Base-by-base conservation (phyloP, 2,113 vertebrate species). In the Mola mola region DNA sequence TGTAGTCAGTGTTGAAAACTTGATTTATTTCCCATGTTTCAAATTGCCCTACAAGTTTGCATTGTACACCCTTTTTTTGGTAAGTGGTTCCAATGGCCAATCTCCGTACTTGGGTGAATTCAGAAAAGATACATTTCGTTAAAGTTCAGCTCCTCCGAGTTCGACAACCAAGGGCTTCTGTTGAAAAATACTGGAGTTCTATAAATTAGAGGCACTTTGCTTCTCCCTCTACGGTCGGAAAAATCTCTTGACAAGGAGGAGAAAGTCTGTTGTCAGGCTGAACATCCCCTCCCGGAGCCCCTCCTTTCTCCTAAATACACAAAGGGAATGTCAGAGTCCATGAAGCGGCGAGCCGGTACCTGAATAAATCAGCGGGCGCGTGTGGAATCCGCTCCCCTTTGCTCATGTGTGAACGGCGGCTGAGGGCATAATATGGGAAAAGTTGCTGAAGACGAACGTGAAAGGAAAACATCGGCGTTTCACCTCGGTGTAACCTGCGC, bases 251-350 rank as follows among this genome's bases (percentile, higher is more conserved):
- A 83, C 86, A 72, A 66, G 72, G 13, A 73, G 66, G 36, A 64
- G 65, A 68, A 61, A 57, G 38, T 66, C 41, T 66, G 71, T 72
- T 79, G 78, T 86, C 87, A 84, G 72, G 62, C 52, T 34, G 66
- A 82, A 66, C 72, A 64, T 56, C 64, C 60, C 67, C 29, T 48
- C 56, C 34, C 36, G 6, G 17, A 56, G 51, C 52, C 60, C 74
- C 78, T 25, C 48, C 48, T 43, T 21, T 34, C 26, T 22, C 48
- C 56, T 68, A 69, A 87, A 87, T 78, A 81, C 86, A 90, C 83
- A 88, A 85, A 58, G 87, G 83, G 83, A 75, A 87, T 78, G 81
- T 87, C 80, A 82, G 69, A 83, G 68, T 78, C 83, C 72, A 68
- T 48, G 82, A 72, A 87, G 87, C 88, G 82, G 83, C 81, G 25